phyloP scores from a whole-genome alignment of 2,888 invertebrate species.

The Kuschelorhynchus macadamiae region DNA sequence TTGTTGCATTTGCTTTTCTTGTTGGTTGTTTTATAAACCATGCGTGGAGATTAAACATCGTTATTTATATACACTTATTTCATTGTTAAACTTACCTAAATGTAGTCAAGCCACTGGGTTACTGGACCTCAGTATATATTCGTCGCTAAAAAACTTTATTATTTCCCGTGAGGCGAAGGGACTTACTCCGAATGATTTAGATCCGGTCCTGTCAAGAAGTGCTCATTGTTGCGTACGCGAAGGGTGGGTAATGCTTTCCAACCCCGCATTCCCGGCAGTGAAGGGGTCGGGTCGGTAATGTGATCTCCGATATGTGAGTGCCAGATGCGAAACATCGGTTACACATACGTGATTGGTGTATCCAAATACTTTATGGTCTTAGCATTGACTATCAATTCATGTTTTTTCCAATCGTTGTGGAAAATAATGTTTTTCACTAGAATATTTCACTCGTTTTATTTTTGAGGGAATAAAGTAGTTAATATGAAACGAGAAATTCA shows the following conservation, averaged over 20 bases:
- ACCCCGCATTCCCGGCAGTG: constrained; percentile 14
- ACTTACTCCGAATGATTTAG: background rate
- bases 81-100: too few relatives aligned
- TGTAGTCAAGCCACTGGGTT: too few relatives aligned
- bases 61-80: too few relatives aligned
- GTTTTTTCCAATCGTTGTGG: background rate
- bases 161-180: background rate
- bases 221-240: constrained; percentile 6
- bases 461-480: too few relatives aligned
- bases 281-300: constrained; percentile 56
- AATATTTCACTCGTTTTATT: too few relatives aligned
- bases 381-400: constrained; percentile 3
- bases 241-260: constrained; percentile 24
- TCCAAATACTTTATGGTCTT: background rate
- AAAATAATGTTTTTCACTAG: too few relatives aligned
- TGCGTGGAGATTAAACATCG: too few relatives aligned
- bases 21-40: too few relatives aligned
- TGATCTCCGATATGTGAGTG: constrained; percentile 59
- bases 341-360: constrained; percentile 61
- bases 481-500: too few relatives aligned
- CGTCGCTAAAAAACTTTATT: too few relatives aligned
- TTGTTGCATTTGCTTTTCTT: too few relatives aligned
- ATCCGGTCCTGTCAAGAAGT: constrained; percentile 1
- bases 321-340: constrained; percentile 65
- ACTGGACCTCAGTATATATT: too few relatives aligned